These are phyloP conservation scores for Eulemur albifrons DNA, from an alignment of 2,797 vertebrate species.

Conservation along the genomic window DNA sequence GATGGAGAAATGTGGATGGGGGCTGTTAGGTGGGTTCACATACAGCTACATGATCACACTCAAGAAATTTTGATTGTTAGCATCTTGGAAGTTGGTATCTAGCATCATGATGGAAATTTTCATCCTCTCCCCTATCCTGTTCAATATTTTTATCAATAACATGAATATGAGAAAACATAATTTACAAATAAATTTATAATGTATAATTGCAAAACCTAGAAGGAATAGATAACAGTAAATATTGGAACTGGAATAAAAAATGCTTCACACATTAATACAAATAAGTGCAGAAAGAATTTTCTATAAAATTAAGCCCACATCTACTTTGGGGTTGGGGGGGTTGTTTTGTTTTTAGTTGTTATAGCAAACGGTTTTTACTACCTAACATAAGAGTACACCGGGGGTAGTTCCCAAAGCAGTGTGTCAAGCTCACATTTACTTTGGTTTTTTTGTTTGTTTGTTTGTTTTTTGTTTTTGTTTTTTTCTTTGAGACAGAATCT, in stretches of 20 bases:
- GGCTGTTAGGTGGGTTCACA: not conserved
- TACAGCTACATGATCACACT: not conserved
- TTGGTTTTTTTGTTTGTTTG: not conserved
- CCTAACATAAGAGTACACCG: not conserved
- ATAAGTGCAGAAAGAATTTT: not conserved
- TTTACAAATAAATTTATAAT: not conserved
- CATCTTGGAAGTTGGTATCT: not conserved
- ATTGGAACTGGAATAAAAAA: not conserved
- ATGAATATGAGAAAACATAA: not conserved
- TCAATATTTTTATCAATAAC: not conserved
- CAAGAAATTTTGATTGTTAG: not conserved
- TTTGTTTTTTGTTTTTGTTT: no score
- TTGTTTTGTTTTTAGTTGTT: not conserved
- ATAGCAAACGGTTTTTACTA: not conserved
- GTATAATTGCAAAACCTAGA: not conserved
- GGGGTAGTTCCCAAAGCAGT: not conserved
- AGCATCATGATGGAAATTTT: not conserved
- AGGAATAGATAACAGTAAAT: not conserved
- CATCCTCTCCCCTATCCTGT: not conserved
- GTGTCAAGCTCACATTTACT: not conserved
- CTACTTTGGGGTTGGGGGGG: not conserved
- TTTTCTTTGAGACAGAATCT: no score
- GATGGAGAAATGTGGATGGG: not conserved
- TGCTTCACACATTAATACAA: not conserved
- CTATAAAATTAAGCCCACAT: not conserved